phyloP scores from a whole-genome alignment of 2,797 vertebrate genomes.

The Pogoniulus pusillus region DNA sequence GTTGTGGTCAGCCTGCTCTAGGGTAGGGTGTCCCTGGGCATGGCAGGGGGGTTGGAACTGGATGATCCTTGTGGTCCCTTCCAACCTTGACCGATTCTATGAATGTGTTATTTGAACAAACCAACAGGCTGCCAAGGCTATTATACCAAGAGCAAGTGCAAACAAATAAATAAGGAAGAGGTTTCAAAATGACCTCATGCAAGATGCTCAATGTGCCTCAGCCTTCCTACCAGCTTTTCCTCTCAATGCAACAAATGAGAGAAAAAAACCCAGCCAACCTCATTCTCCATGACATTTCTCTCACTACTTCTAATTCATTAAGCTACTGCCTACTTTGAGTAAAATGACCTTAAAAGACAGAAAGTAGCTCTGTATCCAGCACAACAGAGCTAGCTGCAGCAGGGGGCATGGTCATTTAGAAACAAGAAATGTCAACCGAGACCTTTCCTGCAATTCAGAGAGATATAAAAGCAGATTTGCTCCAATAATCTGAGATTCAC shows the following conservation, averaged over 20 bases:
- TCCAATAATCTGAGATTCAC: background rate
- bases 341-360: background rate
- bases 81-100: too few species aligned
- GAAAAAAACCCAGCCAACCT: background rate
- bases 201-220: background rate
- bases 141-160: background rate
- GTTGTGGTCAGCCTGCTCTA: too few species aligned
- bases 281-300: background rate
- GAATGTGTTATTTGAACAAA: background rate
- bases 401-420: background rate
- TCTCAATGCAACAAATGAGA: background rate
- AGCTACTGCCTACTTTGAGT: background rate
- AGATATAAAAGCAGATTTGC: background rate
- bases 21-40: too few species aligned
- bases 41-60: too few species aligned
- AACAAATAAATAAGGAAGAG: conserved; percentile 50
- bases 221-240: background rate
- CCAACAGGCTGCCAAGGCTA: background rate
- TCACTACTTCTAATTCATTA: background rate
- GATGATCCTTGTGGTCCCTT: too few species aligned
- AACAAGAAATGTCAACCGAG: background rate
- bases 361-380: background rate
- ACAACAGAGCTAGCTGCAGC: background rate
- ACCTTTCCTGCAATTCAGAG: background rate
- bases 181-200: background rate